A percentile compares a stretch with the other conserved stretches of the same genome.
Evolutionary conservation across 2,888 invertebrate species (phyloP).

Genomic region (Scotopteryx bipunctaria): DNA sequence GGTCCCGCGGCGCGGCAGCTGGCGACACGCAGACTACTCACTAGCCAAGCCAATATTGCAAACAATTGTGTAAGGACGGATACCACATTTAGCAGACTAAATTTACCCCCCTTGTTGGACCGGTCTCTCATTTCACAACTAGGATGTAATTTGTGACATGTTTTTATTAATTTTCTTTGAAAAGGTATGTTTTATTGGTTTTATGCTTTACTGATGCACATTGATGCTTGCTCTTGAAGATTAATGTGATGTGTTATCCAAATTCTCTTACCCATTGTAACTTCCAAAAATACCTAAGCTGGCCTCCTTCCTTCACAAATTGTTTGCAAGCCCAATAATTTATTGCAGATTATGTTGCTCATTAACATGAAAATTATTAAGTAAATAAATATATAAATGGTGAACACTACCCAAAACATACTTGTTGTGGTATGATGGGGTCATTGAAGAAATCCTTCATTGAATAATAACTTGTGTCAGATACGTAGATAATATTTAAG

Average conservation of each 20-base stretch:
- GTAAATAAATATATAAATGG: conserved; percentile 12
- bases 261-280: conserved; percentile 43
- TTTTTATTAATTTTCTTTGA: conserved; percentile 79
- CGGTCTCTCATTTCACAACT: conserved; percentile 58
- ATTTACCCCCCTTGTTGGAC: conserved; percentile 57
- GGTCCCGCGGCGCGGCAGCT: conserved; percentile 22
- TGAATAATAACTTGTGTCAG: conserved; percentile 10
- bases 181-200: conserved; percentile 83
- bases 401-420: conserved; percentile 7
- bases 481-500: neutral
- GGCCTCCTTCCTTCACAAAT: conserved; percentile 93
- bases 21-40: conserved; percentile 28
- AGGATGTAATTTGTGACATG: conserved; percentile 78
- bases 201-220: conserved; percentile 63
- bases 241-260: conserved; percentile 61
- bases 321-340: conserved; percentile 89
- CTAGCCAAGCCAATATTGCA: conserved; percentile 70
- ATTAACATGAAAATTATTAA: conserved; percentile 15
- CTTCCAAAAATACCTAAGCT: conserved; percentile 74
- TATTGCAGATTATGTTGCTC: conserved; percentile 44
- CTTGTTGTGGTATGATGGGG: conserved; percentile 2
- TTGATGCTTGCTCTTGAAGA: conserved; percentile 72
- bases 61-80: conserved; percentile 84
- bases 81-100: conserved; percentile 75
- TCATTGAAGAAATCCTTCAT: conserved; percentile 13